These are phyloP conservation scores for Nesoenas mayeri DNA, from an alignment of 2,113 vertebrate genomes.

Conservation along the genomic window DNA sequence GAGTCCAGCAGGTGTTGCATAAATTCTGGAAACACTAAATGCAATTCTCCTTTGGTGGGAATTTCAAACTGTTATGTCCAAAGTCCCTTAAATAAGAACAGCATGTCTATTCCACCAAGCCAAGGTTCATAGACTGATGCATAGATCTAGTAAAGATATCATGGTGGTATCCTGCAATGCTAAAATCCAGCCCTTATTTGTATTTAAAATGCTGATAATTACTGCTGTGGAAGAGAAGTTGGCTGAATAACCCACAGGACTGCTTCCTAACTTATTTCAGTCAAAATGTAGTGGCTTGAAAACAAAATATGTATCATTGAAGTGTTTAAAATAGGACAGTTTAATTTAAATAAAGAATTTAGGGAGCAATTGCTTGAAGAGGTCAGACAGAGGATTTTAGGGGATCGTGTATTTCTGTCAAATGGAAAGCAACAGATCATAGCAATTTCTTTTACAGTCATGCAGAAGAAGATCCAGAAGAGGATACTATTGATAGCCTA, in stretches of 20 bases:
- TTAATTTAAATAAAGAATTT: background rate
- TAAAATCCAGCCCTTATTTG: background rate
- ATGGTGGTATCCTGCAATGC: background rate
- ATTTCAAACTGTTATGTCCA: background rate
- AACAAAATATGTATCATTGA: background rate
- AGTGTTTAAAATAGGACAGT: background rate
- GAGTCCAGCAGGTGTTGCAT: background rate
- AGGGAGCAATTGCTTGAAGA: background rate
- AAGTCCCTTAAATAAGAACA: background rate
- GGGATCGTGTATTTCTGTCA: background rate
- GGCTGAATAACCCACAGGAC: background rate
- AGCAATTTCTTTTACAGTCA: background rate
- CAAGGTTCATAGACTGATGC: background rate
- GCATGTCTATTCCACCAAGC: background rate
- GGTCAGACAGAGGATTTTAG: background rate
- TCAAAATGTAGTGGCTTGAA: background rate
- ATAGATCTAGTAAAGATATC: background rate
- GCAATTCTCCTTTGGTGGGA: background rate
- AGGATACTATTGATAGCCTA: background rate
- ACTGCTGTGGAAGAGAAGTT: background rate
- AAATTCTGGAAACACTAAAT: background rate
- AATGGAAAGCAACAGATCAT: background rate
- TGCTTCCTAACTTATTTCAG: background rate
- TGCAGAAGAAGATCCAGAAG: background rate
- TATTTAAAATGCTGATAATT: background rate